Base-by-base conservation (phyloP, 2,797 vertebrate genomes). In the Gymnodraco acuticeps region DNA sequence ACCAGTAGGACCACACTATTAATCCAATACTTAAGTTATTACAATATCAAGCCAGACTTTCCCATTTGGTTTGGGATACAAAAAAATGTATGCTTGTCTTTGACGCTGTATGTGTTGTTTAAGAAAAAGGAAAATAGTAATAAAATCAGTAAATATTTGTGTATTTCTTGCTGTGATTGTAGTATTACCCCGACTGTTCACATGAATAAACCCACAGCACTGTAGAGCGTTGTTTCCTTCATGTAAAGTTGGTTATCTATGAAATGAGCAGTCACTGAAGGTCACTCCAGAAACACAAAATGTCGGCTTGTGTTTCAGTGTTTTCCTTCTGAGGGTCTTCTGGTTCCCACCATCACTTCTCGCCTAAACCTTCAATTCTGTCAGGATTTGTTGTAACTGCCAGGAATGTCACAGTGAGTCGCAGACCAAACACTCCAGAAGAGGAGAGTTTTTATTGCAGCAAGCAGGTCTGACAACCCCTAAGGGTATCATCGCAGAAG, bases 331-430 rank as follows among this genome's bases (percentile, higher is more conserved):
- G 55, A 64, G 23, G 27, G 66, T 10, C 13, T 10, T 41, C 51
- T 59, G 10, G 43, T 72, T 83, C 75, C 70, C 70, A 55, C 56
- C 42, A 3, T 51, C 27, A 46, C 68, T 80, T 87, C 77, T 81
- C 70, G 10, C 73, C 85, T 82, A 6, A 80, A 78, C 72, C 67
- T 83, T 50, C 87, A 74, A 90, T 86, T 89, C 87, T 84, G 70
- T 64, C 61, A 46, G 74, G 83, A 78, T 86, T 68, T 85, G 78
- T 83, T 84, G 70, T 70, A 81, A 73, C 77, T 64, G 71, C 19
- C 85, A 87, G 82, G 88, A 91, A 91, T 90, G 78, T 91, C 70
- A 78, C 81, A 72, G 82, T n/a, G 47, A 6, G 60, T 58, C 27
- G 59, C 80, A 84, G 86, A 86, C 77, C 51, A 80, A 87, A 86